phyloP scores from a whole-genome alignment of 2,113 vertebrate species.

The Todiramphus chloris region DNA sequence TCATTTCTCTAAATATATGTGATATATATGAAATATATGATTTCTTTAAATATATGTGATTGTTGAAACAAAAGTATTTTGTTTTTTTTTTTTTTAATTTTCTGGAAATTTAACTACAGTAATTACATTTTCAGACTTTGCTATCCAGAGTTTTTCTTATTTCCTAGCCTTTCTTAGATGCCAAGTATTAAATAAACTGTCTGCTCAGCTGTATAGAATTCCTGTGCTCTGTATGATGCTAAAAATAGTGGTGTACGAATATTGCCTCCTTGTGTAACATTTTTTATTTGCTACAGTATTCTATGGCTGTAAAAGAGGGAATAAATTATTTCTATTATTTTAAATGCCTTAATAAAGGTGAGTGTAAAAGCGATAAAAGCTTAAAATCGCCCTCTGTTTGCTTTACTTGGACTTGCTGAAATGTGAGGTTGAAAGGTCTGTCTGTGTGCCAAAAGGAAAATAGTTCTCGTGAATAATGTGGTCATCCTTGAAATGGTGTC shows the following conservation, averaged over 20 bases:
- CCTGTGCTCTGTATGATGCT: not conserved
- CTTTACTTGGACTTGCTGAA: not conserved
- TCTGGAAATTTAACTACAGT: not conserved
- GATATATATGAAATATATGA: too few relatives aligned
- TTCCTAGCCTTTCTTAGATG: not conserved
- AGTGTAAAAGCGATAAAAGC: not conserved
- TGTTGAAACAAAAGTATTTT: not conserved
- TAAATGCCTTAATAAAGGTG: not conserved
- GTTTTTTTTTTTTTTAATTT: not conserved
- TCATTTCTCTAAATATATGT: not conserved
- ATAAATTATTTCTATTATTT: not conserved
- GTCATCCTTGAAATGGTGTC: not conserved
- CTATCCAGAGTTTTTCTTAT: not conserved
- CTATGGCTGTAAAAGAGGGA: not conserved
- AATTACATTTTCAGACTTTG: not conserved
- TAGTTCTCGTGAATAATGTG: not conserved
- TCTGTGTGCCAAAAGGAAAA: conserved; percentile 2
- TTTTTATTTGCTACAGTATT: not conserved
- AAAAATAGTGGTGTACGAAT: not conserved
- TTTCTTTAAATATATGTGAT: not conserved
- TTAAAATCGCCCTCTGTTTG: not conserved
- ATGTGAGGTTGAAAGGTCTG: not conserved
- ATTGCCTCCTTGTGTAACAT: not conserved
- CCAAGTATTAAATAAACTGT: not conserved
- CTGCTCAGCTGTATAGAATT: not conserved